Evolutionary conservation across 2,113 vertebrate species (phyloP), one percentile per base, ranked within the genome.

Genomic region (Misgurnus mizolepis): DNA sequence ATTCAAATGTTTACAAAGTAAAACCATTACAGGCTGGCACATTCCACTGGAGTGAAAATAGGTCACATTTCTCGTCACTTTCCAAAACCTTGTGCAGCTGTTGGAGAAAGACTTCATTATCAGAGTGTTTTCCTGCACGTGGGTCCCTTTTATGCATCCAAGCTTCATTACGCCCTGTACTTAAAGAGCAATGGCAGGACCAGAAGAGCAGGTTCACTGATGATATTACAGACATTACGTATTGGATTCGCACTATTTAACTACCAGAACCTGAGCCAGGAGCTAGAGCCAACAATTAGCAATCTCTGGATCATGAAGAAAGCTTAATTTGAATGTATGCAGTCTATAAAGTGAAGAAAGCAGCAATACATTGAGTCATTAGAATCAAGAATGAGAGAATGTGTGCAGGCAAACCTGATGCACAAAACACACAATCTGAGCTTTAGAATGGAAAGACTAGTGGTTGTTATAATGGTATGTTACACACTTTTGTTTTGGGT

Each of bases 201-300:
- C 88, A 89, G 86, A 87, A 85, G 84, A 86, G 76, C 87, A 80
- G 86, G 89, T 90, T 90, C 80, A 70, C 76, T 87, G 81, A 81
- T 92, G 85, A 89, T 86, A 88, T 89, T 88, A 84, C 83, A 91
- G 90, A 90, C 90, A 86, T 90, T 89, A 90, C 88, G 83, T 80
- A 89, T 78, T 83, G 67, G 87, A 87, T 91, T 83, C 86, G 84
- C 88, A 68, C 81, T 84, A 88, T 90, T 90, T 87, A 89, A 85
- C 83, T 82, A 79, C 62, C 80, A 75, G 65, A 27, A 45, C 82
- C 82, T 88, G 86, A 86, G 89, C 86, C 88, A 92, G 90, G 67
- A 88, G 75, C 82, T 82, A 88, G 86, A 86, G 89, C 86, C 88
- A 92, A 76, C 89, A 90, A 90, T 90, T 83, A 91, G 88, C 84